Base-by-base conservation (phyloP, 2,113 vertebrate genomes). In the Oryzias javanicus region DNA sequence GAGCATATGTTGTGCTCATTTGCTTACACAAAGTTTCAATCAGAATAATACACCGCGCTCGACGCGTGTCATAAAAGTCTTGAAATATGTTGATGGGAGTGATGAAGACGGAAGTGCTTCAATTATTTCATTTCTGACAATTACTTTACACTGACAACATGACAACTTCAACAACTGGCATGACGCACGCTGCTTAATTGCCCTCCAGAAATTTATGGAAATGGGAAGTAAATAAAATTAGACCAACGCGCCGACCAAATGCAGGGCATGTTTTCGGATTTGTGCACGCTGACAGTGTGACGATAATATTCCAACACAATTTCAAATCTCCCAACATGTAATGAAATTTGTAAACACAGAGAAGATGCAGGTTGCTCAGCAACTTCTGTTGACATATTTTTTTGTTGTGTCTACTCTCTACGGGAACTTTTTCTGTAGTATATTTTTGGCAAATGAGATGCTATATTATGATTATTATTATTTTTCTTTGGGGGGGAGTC, bases 1-100 rank as follows among this genome's bases (percentile, higher is more conserved):
- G 82, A 85, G 84, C 86, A 83, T 86, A 87, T 89, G 82, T 89
- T 89, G 84, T 67, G 83, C 82, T 91, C 85, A 87, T 91, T 89
- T 87, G 84, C 82, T 84, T 80, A 86, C 83, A 90, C 88, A 88
- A 84, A 81, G 76, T 85, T 81, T 88, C 84, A 84, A 89, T 85
- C 80, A 89, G 81, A 91, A 89, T 88, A 88, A 86, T 82, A 80
- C 79, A 51, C 65, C 53, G 27, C 71, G 60, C 66, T 82, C 64
- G 13, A 67, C 52, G 75, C 61, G 48, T 75, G 81, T 85, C 87
- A 82, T 82, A 76, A 83, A 80, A 82, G 78, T 87, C 78, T 54
- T 29, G 79, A 82, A 86, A 86, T 79, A 62, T 83, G 84, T 80
- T 86, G 82, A 85, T 73, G 82, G 76, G 52, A 69, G 74, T 80